phyloP scores from a whole-genome alignment of 1,140 invertebrate genomes.

The Caenorhabditis latens region DNA sequence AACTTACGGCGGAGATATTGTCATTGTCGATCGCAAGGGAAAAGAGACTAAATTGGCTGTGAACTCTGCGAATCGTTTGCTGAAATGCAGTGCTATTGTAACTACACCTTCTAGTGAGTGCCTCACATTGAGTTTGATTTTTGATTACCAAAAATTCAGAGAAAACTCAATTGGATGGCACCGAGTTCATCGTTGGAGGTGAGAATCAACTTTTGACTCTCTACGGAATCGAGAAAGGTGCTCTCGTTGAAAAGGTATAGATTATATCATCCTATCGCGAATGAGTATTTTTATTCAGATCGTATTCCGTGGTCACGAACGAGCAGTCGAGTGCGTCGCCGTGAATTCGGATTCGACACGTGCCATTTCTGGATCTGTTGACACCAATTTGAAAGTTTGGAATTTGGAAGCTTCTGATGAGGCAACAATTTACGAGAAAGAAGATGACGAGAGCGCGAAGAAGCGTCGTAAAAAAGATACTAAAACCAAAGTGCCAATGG shows the following conservation, averaged over 20 bases:
- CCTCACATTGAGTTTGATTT: not conserved
- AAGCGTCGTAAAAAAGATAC: constrained; percentile 65
- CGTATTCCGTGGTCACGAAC: constrained; percentile 70
- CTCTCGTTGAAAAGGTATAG: constrained; percentile 8
- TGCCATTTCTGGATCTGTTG: constrained; percentile 75
- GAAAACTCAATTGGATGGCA: constrained; percentile 53
- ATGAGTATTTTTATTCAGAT: not conserved
- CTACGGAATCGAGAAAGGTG: constrained; percentile 56
- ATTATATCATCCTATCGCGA: not conserved
- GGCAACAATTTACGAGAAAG: constrained; percentile 60
- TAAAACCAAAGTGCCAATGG: constrained; percentile 83
- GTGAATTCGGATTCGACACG: constrained; percentile 68
- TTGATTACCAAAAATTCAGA: not conserved
- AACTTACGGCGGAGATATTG: constrained; percentile 71
- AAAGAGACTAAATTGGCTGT: not conserved
- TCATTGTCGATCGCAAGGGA: constrained; percentile 65
- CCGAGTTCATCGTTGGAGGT: constrained; percentile 64
- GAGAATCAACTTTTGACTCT: constrained; percentile 71
- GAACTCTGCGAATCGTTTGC: constrained; percentile 59
- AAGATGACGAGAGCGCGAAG: constrained; percentile 58
- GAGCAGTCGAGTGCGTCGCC: constrained; percentile 74
- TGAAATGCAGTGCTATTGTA: constrained; percentile 56
- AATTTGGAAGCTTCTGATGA: constrained; percentile 68
- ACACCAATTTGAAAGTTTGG: constrained; percentile 74
- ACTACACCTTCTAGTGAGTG: not conserved